Percentiles rank a stretch among this genome's conserved stretches.
Evolutionary conservation across 2,888 invertebrate genomes (phyloP).

Genomic region (Odontothrips loti): DNA sequence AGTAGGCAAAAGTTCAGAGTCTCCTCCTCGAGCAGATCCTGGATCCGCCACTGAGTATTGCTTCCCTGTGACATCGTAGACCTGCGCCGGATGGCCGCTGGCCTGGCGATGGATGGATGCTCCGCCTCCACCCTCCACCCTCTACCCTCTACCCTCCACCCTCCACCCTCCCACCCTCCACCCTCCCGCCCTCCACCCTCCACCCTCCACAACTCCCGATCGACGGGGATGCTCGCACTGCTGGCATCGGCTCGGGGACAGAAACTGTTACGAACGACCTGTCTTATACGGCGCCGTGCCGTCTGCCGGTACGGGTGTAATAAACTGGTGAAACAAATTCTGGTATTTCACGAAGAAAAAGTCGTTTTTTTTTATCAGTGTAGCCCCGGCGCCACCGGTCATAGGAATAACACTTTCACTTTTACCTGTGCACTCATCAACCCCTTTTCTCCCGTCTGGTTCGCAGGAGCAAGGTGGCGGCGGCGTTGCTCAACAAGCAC

Average conservation of each 20-base stretch:
- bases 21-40: too few species aligned
- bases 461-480: constrained; percentile 82
- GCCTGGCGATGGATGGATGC: too few species aligned
- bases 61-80: too few species aligned
- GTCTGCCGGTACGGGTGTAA: background rate
- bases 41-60: too few species aligned
- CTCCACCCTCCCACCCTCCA: background rate
- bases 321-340: too few species aligned
- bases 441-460: constrained; percentile 27
- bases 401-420: background rate
- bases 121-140: too few species aligned
- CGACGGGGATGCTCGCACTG: too few species aligned
- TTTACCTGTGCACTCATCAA: background rate
- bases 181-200: background rate
- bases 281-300: background rate
- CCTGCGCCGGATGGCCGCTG: too few species aligned
- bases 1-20: too few species aligned
- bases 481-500: constrained; percentile 79
- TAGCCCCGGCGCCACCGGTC: background rate
- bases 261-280: constrained; percentile 19
- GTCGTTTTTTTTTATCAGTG: background rate
- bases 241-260: background rate
- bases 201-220: too few species aligned
- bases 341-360: too few species aligned
- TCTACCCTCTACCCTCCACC: too few species aligned